Conservation (phyloP, 2,888 invertebrate genomes). For the Epirrhoe alternata region DNA sequence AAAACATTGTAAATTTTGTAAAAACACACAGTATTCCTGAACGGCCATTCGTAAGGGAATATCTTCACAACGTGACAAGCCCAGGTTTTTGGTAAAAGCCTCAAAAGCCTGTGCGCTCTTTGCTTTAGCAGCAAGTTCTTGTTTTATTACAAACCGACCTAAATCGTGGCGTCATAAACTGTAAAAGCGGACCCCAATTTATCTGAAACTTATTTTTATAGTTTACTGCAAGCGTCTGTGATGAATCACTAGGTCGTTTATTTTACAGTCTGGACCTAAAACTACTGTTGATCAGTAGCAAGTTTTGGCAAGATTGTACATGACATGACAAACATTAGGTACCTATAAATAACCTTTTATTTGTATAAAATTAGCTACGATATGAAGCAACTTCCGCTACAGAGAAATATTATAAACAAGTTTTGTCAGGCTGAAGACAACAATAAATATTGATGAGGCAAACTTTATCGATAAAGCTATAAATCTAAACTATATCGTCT, state of each 20-base stretch:
- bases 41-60: background rate
- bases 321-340: no score
- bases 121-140: conserved; percentile 42
- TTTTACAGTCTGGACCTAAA: background rate
- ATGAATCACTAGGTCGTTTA: background rate
- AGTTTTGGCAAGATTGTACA: no score
- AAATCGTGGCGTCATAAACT: conserved; percentile 30
- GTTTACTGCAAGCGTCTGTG: conserved; percentile 1
- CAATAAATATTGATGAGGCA: conserved; percentile 12
- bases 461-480: conserved; percentile 39
- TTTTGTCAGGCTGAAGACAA: conserved; percentile 4
- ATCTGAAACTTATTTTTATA: conserved; percentile 9
- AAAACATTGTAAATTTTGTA: conserved; percentile 1
- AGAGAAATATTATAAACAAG: conserved; percentile 1
- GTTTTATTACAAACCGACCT: conserved; percentile 32
- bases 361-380: no score
- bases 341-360: no score
- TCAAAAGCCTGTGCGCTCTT: conserved; percentile 9
- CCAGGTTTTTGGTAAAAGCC: background rate
- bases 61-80: background rate
- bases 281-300: background rate
- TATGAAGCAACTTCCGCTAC: background rate
- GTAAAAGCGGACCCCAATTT: conserved; percentile 34
- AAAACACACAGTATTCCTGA: conserved; percentile 12
- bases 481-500: conserved; percentile 35